phyloP scores from a whole-genome alignment of 2,113 vertebrate species.

The Hepsetus odoe region DNA sequence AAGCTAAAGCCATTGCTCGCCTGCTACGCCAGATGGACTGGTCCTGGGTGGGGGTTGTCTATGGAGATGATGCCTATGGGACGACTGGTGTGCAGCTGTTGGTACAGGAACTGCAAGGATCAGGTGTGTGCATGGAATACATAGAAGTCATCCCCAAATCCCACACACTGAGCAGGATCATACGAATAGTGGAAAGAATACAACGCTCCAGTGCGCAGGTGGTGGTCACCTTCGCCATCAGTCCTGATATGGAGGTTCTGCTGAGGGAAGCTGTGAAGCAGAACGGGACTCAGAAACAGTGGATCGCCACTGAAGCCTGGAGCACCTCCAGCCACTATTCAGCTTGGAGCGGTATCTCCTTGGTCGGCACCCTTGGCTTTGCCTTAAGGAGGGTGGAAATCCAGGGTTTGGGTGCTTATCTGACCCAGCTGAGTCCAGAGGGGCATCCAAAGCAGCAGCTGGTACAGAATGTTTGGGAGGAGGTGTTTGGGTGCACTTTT shows the following conservation, averaged over 20 bases:
- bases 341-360: conserved; percentile 35
- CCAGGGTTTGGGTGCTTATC: conserved; percentile 57
- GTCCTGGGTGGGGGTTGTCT: conserved; percentile 62
- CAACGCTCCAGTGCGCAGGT: conserved; percentile 57
- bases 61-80: conserved; percentile 62
- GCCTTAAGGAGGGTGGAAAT: conserved; percentile 59
- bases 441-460: conserved; percentile 34
- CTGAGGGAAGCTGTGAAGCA: conserved; percentile 58
- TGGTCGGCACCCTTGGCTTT: conserved; percentile 65
- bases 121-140: conserved; percentile 61
- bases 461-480: conserved; percentile 69
- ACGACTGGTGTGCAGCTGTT: conserved; percentile 59
- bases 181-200: conserved; percentile 56
- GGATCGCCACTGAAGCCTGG: conserved; percentile 68
- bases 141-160: conserved; percentile 59
- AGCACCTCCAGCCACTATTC: conserved; percentile 48
- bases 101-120: conserved; percentile 54
- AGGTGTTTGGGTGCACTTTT: conserved; percentile 62
- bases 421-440: conserved; percentile 51
- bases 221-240: conserved; percentile 60
- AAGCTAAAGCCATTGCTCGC: conserved; percentile 52
- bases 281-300: conserved; percentile 63
- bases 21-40: conserved; percentile 60
- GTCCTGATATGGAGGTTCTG: conserved; percentile 48
- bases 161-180: conserved; percentile 38